phyloP scores from a whole-genome alignment of 2,113 vertebrate species.

The Lates calcarifer region DNA sequence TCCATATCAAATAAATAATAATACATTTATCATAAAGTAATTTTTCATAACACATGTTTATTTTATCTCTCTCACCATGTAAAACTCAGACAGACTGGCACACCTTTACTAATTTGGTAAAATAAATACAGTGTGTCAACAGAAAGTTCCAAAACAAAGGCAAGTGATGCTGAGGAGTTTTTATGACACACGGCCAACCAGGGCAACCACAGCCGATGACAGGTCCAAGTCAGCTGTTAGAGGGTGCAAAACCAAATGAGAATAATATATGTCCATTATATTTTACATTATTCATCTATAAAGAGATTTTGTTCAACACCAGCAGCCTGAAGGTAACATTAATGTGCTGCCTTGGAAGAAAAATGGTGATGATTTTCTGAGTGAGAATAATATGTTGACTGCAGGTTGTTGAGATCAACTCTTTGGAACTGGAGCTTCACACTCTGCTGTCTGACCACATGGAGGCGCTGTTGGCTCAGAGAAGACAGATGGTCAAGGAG shows the following conservation, averaged over 20 bases:
- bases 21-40: too few species aligned
- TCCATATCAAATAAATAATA: too few species aligned
- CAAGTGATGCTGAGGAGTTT: background rate
- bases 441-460: slow-evolving; percentile 85
- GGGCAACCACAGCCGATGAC: too few species aligned
- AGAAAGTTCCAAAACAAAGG: too few species aligned
- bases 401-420: slow-evolving; percentile 88
- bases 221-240: too few species aligned
- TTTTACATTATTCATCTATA: background rate
- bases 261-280: background rate
- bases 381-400: slow-evolving; percentile 14
- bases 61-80: background rate
- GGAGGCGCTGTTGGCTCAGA: slow-evolving; percentile 78
- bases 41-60: too few species aligned
- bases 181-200: too few species aligned
- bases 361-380: background rate
- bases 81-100: background rate
- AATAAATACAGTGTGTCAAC: too few species aligned
- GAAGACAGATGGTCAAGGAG: slow-evolving; percentile 85
- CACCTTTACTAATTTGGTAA: background rate
- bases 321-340: background rate
- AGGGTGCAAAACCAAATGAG: background rate
- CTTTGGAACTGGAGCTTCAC: slow-evolving; percentile 88
- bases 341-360: background rate
- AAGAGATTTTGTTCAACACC: background rate